Conservation (phyloP, 1,140 invertebrate genomes). For the Neoseiulus cucumeris region DNA sequence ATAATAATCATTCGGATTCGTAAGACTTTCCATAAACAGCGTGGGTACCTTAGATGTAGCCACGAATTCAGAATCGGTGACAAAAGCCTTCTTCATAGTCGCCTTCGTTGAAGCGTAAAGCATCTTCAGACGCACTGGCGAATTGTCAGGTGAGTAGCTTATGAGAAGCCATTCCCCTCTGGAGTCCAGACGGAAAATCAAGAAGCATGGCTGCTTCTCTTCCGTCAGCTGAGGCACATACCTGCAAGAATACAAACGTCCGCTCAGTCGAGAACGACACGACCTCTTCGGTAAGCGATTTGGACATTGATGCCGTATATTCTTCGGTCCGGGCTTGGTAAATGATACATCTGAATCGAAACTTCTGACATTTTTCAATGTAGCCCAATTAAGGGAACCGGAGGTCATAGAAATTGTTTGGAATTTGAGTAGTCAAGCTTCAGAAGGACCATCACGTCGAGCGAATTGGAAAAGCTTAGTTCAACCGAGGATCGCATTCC, state of each 20-base stretch:
- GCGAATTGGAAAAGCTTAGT: no score
- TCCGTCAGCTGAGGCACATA: conserved; percentile 52
- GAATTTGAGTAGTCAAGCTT: no score
- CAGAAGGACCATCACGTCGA: no score
- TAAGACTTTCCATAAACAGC: conserved; percentile 18
- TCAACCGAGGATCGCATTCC: no score
- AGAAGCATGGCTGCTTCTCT: conserved; percentile 74
- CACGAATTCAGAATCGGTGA: conserved; percentile 78
- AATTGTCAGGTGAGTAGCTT: conserved; percentile 77
- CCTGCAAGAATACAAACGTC: conserved; percentile 34
- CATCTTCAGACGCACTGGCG: conserved; percentile 86
- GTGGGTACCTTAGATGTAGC: conserved; percentile 46
- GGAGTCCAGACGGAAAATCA: conserved; percentile 68
- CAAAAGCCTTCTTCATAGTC: conserved; percentile 90
- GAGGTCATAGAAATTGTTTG: no score
- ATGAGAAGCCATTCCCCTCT: conserved; percentile 80
- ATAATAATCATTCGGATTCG: not conserved
- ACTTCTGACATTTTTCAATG: no score
- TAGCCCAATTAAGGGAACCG: no score
- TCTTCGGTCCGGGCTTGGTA: no score
- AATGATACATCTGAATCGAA: no score
- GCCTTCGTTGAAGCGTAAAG: conserved; percentile 95
- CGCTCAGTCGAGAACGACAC: not conserved
- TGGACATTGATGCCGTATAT: no score
- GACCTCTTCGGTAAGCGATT: no score